These are phyloP conservation scores for Micrasema minimum DNA, from an alignment of 1,140 invertebrate genomes.

Conservation along the genomic window DNA sequence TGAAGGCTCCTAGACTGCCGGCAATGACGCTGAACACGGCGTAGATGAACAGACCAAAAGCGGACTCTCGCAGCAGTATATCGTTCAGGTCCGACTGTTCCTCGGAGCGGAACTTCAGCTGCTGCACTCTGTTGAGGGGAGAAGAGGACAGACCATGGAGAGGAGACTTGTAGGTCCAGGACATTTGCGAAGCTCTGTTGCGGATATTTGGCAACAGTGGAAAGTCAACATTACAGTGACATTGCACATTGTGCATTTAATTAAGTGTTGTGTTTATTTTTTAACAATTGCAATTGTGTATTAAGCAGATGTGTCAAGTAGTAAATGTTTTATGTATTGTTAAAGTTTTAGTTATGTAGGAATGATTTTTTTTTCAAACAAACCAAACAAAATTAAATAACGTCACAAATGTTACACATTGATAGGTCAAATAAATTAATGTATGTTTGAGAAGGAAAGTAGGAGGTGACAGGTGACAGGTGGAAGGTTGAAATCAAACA, in stretches of 20 bases:
- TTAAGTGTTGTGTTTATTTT: too few species aligned
- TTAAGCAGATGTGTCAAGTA: conserved; percentile 4
- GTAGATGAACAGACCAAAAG: conserved; percentile 92
- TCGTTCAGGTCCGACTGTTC: conserved; percentile 90
- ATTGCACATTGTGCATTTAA: background rate
- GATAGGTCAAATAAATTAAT: background rate
- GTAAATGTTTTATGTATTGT: background rate
- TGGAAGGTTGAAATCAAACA: conserved; percentile 36
- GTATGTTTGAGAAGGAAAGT: conserved; percentile 2
- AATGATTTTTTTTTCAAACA: conserved; percentile 1
- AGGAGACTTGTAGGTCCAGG: conserved; percentile 65
- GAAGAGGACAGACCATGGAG: conserved; percentile 57
- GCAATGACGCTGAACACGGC: conserved; percentile 94
- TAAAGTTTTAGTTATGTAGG: background rate
- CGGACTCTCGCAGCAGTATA: conserved; percentile 88
- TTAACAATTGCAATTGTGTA: background rate
- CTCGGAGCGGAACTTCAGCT: conserved; percentile 88
- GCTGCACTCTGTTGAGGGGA: conserved; percentile 78
- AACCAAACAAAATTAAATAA: background rate
- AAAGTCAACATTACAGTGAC: conserved; percentile 2
- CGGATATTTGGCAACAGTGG: conserved; percentile 1
- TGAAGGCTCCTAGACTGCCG: conserved; percentile 83
- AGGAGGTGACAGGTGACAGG: conserved; percentile 19
- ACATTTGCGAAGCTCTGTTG: conserved; percentile 64
- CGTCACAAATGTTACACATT: conserved; percentile 1